A percentile compares a stretch with the other conserved stretches of the same genome.
These are phyloP conservation scores for Periparus ater DNA, from an alignment of 2,797 vertebrate genomes.

Conservation along the genomic window DNA sequence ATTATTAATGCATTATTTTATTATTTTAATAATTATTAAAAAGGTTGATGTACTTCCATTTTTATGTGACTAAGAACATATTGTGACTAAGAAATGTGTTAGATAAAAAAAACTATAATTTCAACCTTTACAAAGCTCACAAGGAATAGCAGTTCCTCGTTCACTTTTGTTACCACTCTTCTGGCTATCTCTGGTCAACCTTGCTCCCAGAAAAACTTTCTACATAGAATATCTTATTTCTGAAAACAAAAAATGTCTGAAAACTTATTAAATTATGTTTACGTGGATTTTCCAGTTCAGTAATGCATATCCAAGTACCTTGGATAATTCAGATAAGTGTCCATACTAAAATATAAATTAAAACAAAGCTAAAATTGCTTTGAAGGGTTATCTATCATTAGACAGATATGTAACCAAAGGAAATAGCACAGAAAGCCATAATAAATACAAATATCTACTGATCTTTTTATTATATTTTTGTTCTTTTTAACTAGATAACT, in stretches of 20 bases:
- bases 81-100: neutral
- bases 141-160: neutral
- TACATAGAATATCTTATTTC: neutral
- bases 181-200: neutral
- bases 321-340: neutral
- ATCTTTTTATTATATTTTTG: neutral
- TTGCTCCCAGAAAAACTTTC: neutral
- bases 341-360: neutral
- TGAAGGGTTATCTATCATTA: neutral
- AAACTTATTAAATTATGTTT: slow-evolving; percentile 18
- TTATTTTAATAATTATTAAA: neutral
- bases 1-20: neutral
- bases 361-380: slow-evolving; percentile 9
- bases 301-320: slow-evolving; percentile 13
- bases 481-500: neutral
- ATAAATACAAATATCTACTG: neutral
- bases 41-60: neutral
- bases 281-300: slow-evolving; percentile 29
- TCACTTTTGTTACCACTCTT: neutral
- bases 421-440: neutral
- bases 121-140: neutral
- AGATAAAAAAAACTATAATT: neutral
- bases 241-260: neutral
- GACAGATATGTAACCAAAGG: neutral
- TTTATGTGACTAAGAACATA: neutral